Evolutionary conservation across 2,797 vertebrate genomes (phyloP), one percentile per base, ranked within the genome.

Genomic region (Phylloscopus collybita): DNA sequence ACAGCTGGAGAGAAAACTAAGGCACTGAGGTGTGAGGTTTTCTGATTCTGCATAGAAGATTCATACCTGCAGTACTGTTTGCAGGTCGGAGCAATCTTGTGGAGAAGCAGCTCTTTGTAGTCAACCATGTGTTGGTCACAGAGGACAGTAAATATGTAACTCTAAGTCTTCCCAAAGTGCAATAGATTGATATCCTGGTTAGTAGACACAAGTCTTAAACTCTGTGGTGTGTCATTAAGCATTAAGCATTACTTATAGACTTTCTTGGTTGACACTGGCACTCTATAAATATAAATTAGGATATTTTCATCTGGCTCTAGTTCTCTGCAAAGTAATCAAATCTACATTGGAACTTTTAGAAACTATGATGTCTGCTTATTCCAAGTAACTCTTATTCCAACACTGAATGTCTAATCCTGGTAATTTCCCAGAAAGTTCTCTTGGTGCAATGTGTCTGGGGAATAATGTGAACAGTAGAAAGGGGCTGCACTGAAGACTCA

Each of bases 361-460:
- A 90, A 49, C 27, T 10, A 9, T 47, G 26, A 56, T 42, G 19
- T 42, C 40, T 53, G 9, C 19, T 87, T 92, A 49, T 45, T 56
- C 50, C 49, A 80, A 78, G 27, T 79, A 69, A 54, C 34, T 14
- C 5, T 93, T 76, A 16, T 67, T 69, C 30, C 16, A 36, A 5
- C 44, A 38, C 20, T 36, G 47, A 87, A 30, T 54, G 10, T 29
- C 23, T 86, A 10, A 12, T 44, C 4, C 4, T 53, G 15, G 7
- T 70, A 44, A 71, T 19, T 65, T n/a, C 27, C 16, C 59, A 71
- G 74, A 69, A 85, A 72, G 32, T 14, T 56, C 27, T 72, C 26
- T 47, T 0, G 0, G 45, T 57, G 29, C 12, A 67, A 2, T 29
- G 14, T 32, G 13, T 42, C 42, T 83, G 54, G 27, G 12, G 36